These are phyloP conservation scores for Crotalus tigris DNA, from an alignment of 2,113 vertebrate species.

Conservation along the genomic window DNA sequence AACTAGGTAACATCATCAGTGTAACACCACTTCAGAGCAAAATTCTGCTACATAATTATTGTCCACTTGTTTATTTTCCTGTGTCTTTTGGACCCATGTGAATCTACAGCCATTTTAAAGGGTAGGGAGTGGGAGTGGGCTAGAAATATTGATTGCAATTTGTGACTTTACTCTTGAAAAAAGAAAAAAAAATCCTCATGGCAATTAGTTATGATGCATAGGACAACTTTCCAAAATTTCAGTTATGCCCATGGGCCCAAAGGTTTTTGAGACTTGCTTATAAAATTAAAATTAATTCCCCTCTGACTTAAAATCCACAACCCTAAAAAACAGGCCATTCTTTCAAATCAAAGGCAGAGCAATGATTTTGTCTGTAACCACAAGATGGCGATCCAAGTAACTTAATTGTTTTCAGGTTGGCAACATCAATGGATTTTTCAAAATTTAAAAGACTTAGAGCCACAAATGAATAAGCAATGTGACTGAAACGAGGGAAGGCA, in stretches of 20 bases:
- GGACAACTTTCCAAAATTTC: not conserved
- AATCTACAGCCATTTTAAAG: not conserved
- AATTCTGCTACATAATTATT: not conserved
- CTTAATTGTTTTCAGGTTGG: not conserved
- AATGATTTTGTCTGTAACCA: conserved; percentile 37
- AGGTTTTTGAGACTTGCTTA: not conserved
- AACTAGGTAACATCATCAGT: not conserved
- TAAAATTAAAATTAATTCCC: not conserved
- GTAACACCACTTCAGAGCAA: not conserved
- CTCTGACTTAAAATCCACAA: not conserved
- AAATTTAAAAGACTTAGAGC: not conserved
- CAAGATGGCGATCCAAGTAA: conserved; percentile 61
- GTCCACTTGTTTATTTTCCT: not conserved
- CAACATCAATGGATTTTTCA: not conserved
- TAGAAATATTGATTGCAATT: not conserved
- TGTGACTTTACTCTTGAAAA: not conserved
- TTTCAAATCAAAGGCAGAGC: not conserved
- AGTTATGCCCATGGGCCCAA: not conserved
- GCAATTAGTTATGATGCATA: not conserved
- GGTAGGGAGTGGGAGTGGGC: not conserved
- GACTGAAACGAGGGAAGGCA: not conserved
- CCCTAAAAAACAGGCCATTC: not conserved
- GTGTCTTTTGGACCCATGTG: not conserved
- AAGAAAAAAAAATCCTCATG: not conserved
- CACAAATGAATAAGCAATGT: not conserved